Percentiles rank a stretch among this genome's conserved stretches.
These are phyloP conservation scores for Mycalesis mineus DNA, from an alignment of 2,888 invertebrate genomes.

Conservation along the genomic window DNA sequence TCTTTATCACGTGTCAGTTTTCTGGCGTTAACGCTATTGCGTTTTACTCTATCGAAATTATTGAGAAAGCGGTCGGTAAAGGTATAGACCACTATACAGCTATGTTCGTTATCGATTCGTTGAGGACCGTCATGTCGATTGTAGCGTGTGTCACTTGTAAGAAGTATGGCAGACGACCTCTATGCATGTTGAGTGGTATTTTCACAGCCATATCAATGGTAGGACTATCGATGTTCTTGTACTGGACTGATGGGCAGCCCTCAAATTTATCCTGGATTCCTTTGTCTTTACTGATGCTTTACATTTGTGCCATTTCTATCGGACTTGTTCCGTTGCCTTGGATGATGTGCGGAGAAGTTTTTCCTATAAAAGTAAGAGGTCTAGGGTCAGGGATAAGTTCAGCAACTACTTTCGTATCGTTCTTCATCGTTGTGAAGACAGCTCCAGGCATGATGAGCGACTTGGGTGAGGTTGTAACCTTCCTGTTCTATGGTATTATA, in stretches of 20 bases:
- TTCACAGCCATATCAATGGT: slow-evolving; percentile 81
- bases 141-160: slow-evolving; percentile 81
- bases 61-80: slow-evolving; percentile 76
- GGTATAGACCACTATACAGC: slow-evolving; percentile 81
- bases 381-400: slow-evolving; percentile 83
- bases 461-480: slow-evolving; percentile 81
- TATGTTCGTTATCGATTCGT: slow-evolving; percentile 81
- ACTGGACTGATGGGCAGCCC: slow-evolving; percentile 46
- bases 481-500: slow-evolving; percentile 79
- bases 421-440: slow-evolving; percentile 83
- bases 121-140: slow-evolving; percentile 80
- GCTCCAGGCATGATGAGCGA: slow-evolving; percentile 79
- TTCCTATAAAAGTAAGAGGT: slow-evolving; percentile 80
- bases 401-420: slow-evolving; percentile 80
- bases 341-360: slow-evolving; percentile 86
- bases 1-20: slow-evolving; percentile 83
- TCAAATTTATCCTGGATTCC: slow-evolving; percentile 71
- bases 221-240: slow-evolving; percentile 70
- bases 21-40: slow-evolving; percentile 85
- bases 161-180: slow-evolving; percentile 79
- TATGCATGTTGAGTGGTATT: slow-evolving; percentile 81
- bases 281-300: slow-evolving; percentile 72
- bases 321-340: slow-evolving; percentile 84
- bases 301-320: slow-evolving; percentile 79
- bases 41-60: slow-evolving; percentile 84